Percentiles rank a stretch among this genome's conserved stretches.
phyloP scores from a whole-genome alignment of 2,888 invertebrate genomes.

The Ganaspis brasiliensis region DNA sequence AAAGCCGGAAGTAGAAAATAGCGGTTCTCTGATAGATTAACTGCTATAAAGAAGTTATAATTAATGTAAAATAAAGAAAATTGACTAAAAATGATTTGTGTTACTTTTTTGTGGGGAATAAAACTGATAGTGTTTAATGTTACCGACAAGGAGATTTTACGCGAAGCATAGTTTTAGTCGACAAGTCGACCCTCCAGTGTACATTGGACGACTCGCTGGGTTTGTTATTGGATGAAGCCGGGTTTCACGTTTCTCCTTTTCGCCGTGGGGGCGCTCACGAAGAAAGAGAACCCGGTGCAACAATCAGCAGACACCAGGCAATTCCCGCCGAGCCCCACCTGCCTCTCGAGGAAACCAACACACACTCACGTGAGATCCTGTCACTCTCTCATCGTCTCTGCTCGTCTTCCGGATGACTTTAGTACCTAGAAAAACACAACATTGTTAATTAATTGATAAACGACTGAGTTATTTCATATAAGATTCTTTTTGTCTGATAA shows the following conservation, averaged over 20 bases:
- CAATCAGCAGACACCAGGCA: conserved; percentile 25
- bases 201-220: conserved; percentile 23
- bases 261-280: conserved; percentile 55
- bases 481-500: no score
- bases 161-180: neutral
- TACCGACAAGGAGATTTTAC: conserved; percentile 7
- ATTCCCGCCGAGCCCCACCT: conserved; percentile 27
- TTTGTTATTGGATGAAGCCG: conserved; percentile 48
- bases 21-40: no score
- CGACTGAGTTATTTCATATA: no score
- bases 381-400: no score
- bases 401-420: conserved; percentile 22
- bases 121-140: neutral
- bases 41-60: no score
- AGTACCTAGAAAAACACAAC: neutral
- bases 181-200: conserved; percentile 23
- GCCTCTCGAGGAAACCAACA: conserved; percentile 3
- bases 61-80: no score
- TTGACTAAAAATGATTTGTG: no score
- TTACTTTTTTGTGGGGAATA: conserved; percentile 1
- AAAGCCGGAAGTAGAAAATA: no score
- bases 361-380: conserved; percentile 5
- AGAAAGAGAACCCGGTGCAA: neutral
- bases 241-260: conserved; percentile 50
- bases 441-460: no score